Conservation (phyloP, 2,113 vertebrate genomes). For the Sitta europaea region DNA sequence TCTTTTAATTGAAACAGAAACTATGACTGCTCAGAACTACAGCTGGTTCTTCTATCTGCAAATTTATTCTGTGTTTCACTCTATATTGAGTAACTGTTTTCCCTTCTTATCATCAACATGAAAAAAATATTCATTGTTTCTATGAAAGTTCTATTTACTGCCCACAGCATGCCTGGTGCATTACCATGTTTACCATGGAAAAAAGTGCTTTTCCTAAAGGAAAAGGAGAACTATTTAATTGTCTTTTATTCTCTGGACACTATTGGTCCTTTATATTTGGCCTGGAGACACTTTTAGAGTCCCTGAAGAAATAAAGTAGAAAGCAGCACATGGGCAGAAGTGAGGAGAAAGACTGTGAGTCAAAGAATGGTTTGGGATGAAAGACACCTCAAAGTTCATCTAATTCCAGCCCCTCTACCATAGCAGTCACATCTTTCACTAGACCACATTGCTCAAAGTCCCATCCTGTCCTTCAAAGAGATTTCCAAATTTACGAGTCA, state of each 20-base stretch:
- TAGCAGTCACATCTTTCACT: neutral
- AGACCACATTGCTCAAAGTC: neutral
- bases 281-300: neutral
- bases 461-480: neutral
- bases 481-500: neutral
- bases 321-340: neutral
- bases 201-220: neutral
- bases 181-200: neutral
- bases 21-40: neutral
- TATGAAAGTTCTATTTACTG: neutral
- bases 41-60: neutral
- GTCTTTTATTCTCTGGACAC: neutral
- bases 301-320: neutral
- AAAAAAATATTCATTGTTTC: neutral
- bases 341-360: neutral
- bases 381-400: neutral
- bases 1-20: neutral
- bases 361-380: neutral
- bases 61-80: neutral
- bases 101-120: neutral
- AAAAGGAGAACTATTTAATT: neutral
- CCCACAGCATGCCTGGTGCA: neutral
- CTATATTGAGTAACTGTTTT: neutral
- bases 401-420: neutral
- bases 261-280: neutral